A percentile compares a stretch with the other conserved stretches of the same genome.
Conservation (phyloP, 2,797 vertebrate species). For the Euthynnus affinis region DNA sequence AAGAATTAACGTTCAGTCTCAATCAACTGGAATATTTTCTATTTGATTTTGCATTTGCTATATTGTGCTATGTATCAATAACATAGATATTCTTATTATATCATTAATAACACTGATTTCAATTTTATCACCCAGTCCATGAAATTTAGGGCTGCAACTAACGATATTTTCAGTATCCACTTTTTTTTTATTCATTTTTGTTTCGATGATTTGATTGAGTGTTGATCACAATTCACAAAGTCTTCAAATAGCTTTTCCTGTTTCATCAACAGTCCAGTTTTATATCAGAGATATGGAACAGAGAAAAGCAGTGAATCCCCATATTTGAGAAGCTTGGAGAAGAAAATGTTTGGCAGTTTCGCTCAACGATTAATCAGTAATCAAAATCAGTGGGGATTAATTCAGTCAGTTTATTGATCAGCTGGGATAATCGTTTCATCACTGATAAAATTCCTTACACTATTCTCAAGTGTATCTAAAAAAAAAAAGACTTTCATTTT, state of each 20-base stretch:
- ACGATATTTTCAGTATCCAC: not conserved
- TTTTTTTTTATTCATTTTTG: not conserved
- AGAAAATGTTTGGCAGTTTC: no score
- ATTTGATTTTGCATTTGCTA: not conserved
- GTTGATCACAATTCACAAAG: no score
- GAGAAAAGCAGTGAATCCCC: not conserved
- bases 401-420: not conserved
- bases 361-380: not conserved
- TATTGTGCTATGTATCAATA: not conserved
- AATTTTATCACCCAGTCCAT: not conserved
- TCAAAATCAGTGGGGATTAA: not conserved
- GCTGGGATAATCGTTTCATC: not conserved
- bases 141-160: not conserved
- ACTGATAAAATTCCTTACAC: constrained; percentile 1
- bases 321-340: no score
- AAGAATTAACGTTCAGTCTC: no score
- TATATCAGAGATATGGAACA: no score
- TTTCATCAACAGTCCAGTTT: not conserved
- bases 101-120: not conserved
- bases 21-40: not conserved
- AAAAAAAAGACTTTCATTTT: not conserved
- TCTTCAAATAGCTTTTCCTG: not conserved
- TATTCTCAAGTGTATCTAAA: not conserved
- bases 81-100: not conserved
- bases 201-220: not conserved